These are phyloP conservation scores for Noctua comes DNA, from an alignment of 2,888 invertebrate species.

Conservation along the genomic window DNA sequence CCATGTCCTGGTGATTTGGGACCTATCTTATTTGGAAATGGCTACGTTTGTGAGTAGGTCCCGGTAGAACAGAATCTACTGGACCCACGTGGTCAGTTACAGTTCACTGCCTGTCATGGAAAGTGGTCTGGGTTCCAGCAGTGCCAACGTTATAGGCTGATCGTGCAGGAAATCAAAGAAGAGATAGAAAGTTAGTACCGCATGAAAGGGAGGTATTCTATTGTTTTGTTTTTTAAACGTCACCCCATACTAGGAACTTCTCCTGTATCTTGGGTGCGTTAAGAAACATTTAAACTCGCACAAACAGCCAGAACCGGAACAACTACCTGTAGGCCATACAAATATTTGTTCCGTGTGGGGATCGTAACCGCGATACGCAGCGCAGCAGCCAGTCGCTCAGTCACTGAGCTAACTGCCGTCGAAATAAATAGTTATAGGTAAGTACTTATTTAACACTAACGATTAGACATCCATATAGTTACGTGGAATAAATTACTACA, in stretches of 20 bases:
- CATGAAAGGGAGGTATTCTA: not conserved
- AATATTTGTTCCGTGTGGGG: not conserved
- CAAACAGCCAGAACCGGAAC: not conserved
- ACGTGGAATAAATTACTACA: not conserved
- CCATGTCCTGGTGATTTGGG: not conserved
- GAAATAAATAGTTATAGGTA: not conserved
- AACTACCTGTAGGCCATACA: not conserved
- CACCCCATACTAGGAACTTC: not conserved
- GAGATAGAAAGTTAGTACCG: not conserved
- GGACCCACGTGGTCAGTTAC: not conserved
- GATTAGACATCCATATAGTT: not conserved
- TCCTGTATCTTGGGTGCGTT: not conserved
- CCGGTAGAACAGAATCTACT: not conserved
- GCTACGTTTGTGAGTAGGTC: not conserved
- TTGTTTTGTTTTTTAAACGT: not conserved
- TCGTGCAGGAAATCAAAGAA: not conserved
- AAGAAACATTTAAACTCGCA: not conserved
- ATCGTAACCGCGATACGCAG: not conserved
- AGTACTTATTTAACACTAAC: not conserved
- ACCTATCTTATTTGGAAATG: not conserved
- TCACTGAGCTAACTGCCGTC: too few relatives aligned
- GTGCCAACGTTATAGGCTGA: not conserved
- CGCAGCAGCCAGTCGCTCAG: too few relatives aligned
- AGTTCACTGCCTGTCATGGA: not conserved
- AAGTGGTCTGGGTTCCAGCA: not conserved